Base-by-base conservation (phyloP, 2,797 vertebrate species). In the Chaunax sp. region DNA sequence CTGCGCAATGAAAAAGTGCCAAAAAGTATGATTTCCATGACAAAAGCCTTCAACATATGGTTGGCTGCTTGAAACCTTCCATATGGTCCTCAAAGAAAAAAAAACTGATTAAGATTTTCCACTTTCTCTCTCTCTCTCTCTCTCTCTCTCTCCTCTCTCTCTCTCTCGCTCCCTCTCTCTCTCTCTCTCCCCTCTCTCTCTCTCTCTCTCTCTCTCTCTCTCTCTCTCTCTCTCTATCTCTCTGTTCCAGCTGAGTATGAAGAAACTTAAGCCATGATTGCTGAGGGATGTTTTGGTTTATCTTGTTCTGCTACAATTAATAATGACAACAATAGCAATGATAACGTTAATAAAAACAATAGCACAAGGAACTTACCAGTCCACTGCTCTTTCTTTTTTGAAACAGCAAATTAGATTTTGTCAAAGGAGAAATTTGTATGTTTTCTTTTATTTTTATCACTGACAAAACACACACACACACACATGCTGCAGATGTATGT, bases 41-140 rank as follows among this genome's bases (percentile, higher is more conserved):
- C 94, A 94, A 95, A 95, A 95, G 94, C 94, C 93, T 94, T 93
- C 91, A 93, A 93, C 94, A 94, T 94, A 94, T 94, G 94, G 94
- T 90, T 83, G 94, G 91, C 93, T 91, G 89, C 92, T 92, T 87
- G 90, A 89, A 92, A 93, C 90, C 91, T 89, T 91, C 94, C 94
- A 94, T 94, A 94, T 94, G 93, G 91, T 93, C 92, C 92, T 93
- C 93, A 90, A 87, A 88, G 81, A 87, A 87, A 85, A 82, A 93
- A 90, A 84, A 88, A 91, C 88, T 90, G 89, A 94, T 93, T 92
- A 90, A 90, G 90, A 92, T 93, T 88, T 92, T 82, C 75, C 89
- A 82, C 89, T 88, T 79, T 89, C 83, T 83, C 51, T 30, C 35
- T 35, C 51, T 7, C 33, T 84, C 84, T 87, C 73, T 72, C 64